Conservation (phyloP, 2,113 vertebrate species). For the Xyrauchen texanus region DNA sequence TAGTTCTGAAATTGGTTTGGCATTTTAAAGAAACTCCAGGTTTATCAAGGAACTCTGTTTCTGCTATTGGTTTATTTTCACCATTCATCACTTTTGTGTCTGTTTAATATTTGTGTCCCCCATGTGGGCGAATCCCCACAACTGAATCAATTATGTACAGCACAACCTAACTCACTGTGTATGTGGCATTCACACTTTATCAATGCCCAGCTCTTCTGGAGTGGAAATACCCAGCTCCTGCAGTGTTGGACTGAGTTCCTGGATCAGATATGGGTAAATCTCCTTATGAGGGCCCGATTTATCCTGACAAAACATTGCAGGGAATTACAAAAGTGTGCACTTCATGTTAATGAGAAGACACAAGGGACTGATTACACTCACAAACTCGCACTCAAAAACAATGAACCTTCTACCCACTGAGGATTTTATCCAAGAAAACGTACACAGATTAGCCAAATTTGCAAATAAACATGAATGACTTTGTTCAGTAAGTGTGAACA, state of each 20-base stretch:
- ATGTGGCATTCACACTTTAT: constrained; percentile 76
- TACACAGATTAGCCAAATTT: background rate
- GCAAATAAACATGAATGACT: background rate
- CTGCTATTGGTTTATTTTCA: too few species aligned
- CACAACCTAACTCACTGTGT: too few species aligned
- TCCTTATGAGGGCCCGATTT: constrained; percentile 95
- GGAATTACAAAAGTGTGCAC: background rate
- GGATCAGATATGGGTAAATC: constrained; percentile 95
- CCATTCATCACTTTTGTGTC: too few species aligned
- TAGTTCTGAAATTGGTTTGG: too few species aligned
- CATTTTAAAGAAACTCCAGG: too few species aligned
- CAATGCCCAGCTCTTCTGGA: constrained; percentile 92
- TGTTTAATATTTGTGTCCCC: too few species aligned
- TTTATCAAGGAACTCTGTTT: too few species aligned
- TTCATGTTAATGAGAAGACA: background rate
- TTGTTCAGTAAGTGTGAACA: background rate
- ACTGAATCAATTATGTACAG: too few species aligned
- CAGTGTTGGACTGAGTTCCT: constrained; percentile 92
- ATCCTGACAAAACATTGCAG: constrained; percentile 73
- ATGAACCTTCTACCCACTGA: too few species aligned
- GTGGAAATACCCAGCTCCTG: constrained; percentile 95
- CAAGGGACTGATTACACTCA: background rate
- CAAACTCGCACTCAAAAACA: too few species aligned
- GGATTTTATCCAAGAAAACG: too few species aligned
- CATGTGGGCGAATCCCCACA: too few species aligned